phyloP scores from a whole-genome alignment of 1,140 invertebrate species.

The Planococcus citri region DNA sequence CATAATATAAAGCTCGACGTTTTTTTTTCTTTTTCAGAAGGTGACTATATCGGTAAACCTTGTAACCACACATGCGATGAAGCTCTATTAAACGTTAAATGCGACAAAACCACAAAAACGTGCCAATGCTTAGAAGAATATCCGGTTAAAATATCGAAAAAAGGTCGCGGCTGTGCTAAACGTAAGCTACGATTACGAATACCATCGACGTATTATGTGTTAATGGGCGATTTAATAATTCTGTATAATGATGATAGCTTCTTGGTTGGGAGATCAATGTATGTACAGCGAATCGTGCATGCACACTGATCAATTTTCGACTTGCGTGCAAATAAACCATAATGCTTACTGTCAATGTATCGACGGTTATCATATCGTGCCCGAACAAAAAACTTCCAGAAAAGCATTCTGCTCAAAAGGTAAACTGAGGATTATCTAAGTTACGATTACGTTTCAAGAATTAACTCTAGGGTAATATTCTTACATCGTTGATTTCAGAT shows the following conservation, averaged over 20 bases:
- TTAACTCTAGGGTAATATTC: too few species aligned
- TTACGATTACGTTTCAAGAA: too few species aligned
- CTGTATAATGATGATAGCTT: too few species aligned
- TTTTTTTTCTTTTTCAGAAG: constrained; percentile 38
- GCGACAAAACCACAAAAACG: constrained; percentile 48
- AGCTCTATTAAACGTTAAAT: constrained; percentile 56
- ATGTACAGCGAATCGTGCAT: constrained; percentile 62
- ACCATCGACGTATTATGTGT: too few species aligned
- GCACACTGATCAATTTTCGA: constrained; percentile 53
- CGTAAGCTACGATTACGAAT: constrained; percentile 46
- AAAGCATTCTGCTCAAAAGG: neutral
- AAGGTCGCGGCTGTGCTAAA: constrained; percentile 61
- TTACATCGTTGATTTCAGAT: constrained; percentile 42
- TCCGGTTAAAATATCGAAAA: constrained; percentile 55
- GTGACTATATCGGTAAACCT: constrained; percentile 58
- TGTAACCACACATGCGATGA: constrained; percentile 59
- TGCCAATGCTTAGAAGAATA: constrained; percentile 67
- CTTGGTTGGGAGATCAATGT: constrained; percentile 68
- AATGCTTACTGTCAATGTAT: constrained; percentile 72
- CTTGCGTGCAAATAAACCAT: constrained; percentile 66
- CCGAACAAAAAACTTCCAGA: constrained; percentile 54
- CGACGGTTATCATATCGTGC: constrained; percentile 59
- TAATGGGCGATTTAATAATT: too few species aligned
- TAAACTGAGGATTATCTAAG: neutral
- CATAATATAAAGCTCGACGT: neutral